Conservation (phyloP, 2,797 vertebrate species). For the Gymnocypris eckloni region DNA sequence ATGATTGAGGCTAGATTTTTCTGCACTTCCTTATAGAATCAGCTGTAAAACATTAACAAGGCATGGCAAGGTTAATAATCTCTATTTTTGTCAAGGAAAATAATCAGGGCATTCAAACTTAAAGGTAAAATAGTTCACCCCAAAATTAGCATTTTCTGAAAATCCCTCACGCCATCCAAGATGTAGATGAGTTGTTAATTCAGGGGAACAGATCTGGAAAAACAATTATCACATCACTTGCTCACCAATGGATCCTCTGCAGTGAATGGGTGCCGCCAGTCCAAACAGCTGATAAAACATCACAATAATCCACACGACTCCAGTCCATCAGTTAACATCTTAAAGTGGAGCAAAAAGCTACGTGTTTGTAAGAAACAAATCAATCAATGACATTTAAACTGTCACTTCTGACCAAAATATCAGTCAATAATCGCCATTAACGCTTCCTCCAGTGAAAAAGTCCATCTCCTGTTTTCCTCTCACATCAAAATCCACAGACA, state of each 20-base stretch:
- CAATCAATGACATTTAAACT: no score
- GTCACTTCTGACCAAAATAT: no score
- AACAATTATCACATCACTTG: neutral
- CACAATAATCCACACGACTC: neutral
- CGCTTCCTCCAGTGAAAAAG: no score
- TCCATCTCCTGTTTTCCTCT: no score
- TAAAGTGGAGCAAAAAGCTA: no score
- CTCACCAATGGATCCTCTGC: neutral
- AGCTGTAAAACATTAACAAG: conserved; percentile 18
- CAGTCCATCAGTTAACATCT: no score
- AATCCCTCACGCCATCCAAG: neutral
- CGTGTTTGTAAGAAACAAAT: no score
- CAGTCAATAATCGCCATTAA: no score
- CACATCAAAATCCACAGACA: no score
- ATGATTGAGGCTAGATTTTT: neutral
- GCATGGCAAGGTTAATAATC: neutral
- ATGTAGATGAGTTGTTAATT: neutral
- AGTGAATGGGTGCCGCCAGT: neutral
- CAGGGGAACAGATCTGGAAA: neutral
- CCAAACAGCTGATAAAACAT: conserved; percentile 1
- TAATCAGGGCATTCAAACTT: neutral
- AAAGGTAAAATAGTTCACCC: neutral
- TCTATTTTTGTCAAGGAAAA: neutral
- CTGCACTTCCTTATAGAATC: neutral
- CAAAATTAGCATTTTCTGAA: neutral